Conservation (phyloP, 2,888 invertebrate genomes). For the Choristoneura rosaceana region DNA sequence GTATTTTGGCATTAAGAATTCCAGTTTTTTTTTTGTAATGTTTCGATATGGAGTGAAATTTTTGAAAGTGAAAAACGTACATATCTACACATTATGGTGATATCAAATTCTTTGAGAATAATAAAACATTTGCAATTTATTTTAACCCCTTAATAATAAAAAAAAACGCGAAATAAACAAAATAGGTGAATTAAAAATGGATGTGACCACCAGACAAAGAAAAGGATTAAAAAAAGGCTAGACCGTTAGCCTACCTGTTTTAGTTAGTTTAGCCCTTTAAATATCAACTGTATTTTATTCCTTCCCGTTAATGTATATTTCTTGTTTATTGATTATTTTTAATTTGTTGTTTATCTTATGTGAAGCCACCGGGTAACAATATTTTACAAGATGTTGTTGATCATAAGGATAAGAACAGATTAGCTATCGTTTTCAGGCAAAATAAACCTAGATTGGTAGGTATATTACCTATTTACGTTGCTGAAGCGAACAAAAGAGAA, state of each 20-base stretch:
- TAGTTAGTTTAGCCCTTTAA: constrained; percentile 1
- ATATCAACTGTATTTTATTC: constrained; percentile 34
- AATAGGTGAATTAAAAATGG: background rate
- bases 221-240: background rate
- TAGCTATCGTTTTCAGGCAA: too few species aligned
- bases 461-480: background rate
- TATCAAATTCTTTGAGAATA: constrained; percentile 24
- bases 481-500: background rate
- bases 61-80: constrained; percentile 36
- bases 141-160: background rate
- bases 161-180: background rate
- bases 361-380: constrained; percentile 18
- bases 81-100: constrained; percentile 25
- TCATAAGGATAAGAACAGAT: background rate
- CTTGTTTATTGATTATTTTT: constrained; percentile 20
- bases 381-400: background rate
- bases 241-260: background rate
- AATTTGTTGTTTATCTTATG: constrained; percentile 22
- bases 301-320: constrained; percentile 21
- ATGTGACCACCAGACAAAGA: background rate
- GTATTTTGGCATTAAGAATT: constrained; percentile 34
- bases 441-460: background rate
- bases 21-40: constrained; percentile 16
- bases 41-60: constrained; percentile 33
- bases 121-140: constrained; percentile 25